Percentiles rank a stretch among this genome's conserved stretches.
Evolutionary conservation across 2,888 invertebrate genomes (phyloP).

Genomic region (Lepas anatifera): DNA sequence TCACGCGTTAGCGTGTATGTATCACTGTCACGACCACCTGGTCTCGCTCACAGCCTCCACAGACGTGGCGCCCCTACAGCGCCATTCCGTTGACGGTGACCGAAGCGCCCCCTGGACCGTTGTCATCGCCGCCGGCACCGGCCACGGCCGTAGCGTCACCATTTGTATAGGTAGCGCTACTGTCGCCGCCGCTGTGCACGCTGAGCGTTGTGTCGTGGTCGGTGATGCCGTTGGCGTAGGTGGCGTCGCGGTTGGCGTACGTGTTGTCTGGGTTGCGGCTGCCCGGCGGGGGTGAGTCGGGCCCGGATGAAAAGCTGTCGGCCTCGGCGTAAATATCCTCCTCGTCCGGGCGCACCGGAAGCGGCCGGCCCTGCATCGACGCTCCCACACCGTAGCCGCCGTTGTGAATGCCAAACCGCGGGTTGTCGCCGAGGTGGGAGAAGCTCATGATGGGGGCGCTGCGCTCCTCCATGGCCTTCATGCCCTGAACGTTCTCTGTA

Average conservation of each 20-base stretch:
- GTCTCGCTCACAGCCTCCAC: too few relatives aligned
- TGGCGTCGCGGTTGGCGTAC: constrained; percentile 5
- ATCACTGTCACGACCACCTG: too few relatives aligned
- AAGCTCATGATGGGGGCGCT: constrained; percentile 9
- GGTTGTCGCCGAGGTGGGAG: neutral
- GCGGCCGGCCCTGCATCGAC: neutral
- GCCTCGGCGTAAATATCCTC: constrained; percentile 12
- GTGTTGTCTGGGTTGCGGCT: too few relatives aligned
- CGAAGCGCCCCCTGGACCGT: neutral
- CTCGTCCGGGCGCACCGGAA: constrained; percentile 7
- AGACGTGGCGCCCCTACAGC: too few relatives aligned
- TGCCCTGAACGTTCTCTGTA: constrained; percentile 11
- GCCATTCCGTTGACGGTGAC: constrained; percentile 8
- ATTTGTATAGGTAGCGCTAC: neutral
- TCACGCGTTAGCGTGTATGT: too few relatives aligned
- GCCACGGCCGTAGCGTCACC: neutral
- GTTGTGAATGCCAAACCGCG: neutral
- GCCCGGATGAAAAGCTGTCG: constrained; percentile 1
- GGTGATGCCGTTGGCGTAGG: neutral
- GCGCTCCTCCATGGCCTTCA: constrained; percentile 13
- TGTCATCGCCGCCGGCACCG: neutral
- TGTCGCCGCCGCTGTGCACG: neutral
- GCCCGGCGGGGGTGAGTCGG: neutral
- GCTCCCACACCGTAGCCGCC: neutral
- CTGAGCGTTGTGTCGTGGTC: neutral